Evolutionary conservation across 2,888 invertebrate species (phyloP).

Genomic region (Gibbula magus): DNA sequence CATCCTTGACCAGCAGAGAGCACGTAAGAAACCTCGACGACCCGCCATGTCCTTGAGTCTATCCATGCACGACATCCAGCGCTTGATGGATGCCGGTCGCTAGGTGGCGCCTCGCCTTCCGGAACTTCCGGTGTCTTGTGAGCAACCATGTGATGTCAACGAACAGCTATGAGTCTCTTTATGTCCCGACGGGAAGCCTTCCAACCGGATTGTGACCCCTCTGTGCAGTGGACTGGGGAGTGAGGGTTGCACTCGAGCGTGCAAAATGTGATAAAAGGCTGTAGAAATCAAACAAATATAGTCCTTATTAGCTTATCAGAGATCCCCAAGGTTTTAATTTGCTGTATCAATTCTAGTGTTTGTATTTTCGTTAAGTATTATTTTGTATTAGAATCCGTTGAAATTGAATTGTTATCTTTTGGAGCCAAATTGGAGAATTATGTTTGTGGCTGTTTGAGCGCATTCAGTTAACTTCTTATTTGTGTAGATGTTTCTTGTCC

Average conservation of each 20-base stretch:
- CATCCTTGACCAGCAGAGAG: slow-evolving; percentile 29
- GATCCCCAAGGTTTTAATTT: too few species aligned
- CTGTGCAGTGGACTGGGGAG: background rate
- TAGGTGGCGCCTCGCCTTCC: background rate
- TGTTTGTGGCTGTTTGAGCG: too few species aligned
- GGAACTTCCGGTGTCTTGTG: background rate
- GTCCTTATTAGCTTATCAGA: too few species aligned
- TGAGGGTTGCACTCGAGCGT: background rate
- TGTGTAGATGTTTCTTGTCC: background rate
- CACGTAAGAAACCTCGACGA: slow-evolving; percentile 6
- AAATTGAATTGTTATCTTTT: too few species aligned
- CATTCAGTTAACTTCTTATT: too few species aligned
- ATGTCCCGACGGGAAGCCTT: background rate
- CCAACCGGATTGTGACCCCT: background rate
- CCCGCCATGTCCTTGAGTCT: slow-evolving; percentile 17
- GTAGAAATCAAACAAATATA: background rate
- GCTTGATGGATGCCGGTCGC: slow-evolving; percentile 32
- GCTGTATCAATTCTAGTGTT: background rate
- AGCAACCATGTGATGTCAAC: background rate
- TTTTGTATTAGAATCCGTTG: too few species aligned
- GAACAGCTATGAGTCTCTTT: background rate
- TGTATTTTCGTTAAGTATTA: too few species aligned
- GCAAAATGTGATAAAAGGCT: background rate
- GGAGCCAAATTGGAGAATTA: too few species aligned
- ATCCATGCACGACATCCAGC: slow-evolving; percentile 23